Base-by-base conservation (phyloP, 2,113 vertebrate genomes). In the Jacana jacana region DNA sequence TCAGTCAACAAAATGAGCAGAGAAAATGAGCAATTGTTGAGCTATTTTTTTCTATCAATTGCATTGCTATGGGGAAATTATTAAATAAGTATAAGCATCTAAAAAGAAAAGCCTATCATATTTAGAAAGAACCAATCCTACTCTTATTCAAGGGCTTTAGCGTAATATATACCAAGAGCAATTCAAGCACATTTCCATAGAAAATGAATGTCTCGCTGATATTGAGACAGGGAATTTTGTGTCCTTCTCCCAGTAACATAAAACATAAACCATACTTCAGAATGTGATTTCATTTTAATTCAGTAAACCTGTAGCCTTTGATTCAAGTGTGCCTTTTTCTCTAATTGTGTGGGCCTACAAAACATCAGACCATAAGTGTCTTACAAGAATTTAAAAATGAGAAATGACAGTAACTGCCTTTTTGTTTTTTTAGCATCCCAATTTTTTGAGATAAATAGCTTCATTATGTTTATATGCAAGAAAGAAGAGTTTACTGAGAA, bases 21-120 rank as follows among this genome's bases (percentile, higher is more conserved):
- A 93, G 71, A 91, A 94, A 95, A 96, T 40, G 55, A 95, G 40
- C n/a, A 72, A 46, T 69, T 52, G 60, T 66, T 73, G 57, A 89
- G 42, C 39, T 64, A 20, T 75, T 91, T 92, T 91, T 84, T 81
- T 28, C 44, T 77, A 65, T 55, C 71, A 75, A 39, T 57, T 78
- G 42, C 57, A 49, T 51, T 84, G 80, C 73, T 96, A 46, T 68
- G 58, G 81, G 76, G 83, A 66, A 93, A 73, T 24, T 52, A 94
- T 93, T 79, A 91, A 88, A 81, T 69, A 91, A 82, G 10, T 54
- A 58, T 48, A 65, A 61, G 28, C 16, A 60, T 18, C 71, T 89
- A 40, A 24, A 19, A 39, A 40, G 42, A 54, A 75, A 89, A 79
- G 11, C 3, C 4, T 39, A 71, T 24, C 6, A 24, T 11, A 52